Base-by-base conservation (phyloP, 2,113 vertebrate species). In the Melanotaenia duboulayi region DNA sequence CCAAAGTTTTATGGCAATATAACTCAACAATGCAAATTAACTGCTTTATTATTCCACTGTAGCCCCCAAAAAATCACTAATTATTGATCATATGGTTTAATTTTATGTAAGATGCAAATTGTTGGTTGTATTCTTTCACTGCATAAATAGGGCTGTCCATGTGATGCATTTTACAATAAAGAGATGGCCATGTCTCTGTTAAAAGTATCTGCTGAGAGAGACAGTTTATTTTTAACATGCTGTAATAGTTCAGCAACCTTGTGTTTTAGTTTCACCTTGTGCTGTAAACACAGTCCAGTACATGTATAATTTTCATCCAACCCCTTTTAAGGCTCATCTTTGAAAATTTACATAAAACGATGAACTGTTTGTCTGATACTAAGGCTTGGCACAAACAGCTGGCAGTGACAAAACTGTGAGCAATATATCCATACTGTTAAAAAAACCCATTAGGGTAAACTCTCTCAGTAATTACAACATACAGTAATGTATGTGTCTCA, bases 361-460 rank as follows among this genome's bases (percentile, higher is more conserved):
- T 13, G n/a, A 23, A 42, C 7, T 57, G 37, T 71, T 50, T 4
- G 42, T 16, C 23, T 61, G 37, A 50, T 24, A 58, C 58, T 35
- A 59, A 46, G 11, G 16, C 7, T 60, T 11, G 14, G 51, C 56
- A 60, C 65, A 65, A 24, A 11, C 9, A 19, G 37, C 57, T 69
- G 55, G 12, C 19, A 52, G 39, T 46, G 74, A 28, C 17, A 56
- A 46, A 76, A 42, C 24, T 64, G 13, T 49, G 69, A 48, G 20
- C 56, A 64, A 57, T 25, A 13, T 60, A 71, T 77, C 22, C 25
- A 56, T 12, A 51, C 63, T 22, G 67, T 56, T 68, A 63, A 71
- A 74, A 85, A 25, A 5, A 57, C 11, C 71, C 51, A 74, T 83
- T 71, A 81, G 16, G 17, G 1, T 48, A 54, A 69, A 55, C 7